Evolutionary conservation across 1,140 invertebrate species (phyloP), one percentile per base, ranked within the genome.

Genomic region (Drosophila tsacasi): DNA sequence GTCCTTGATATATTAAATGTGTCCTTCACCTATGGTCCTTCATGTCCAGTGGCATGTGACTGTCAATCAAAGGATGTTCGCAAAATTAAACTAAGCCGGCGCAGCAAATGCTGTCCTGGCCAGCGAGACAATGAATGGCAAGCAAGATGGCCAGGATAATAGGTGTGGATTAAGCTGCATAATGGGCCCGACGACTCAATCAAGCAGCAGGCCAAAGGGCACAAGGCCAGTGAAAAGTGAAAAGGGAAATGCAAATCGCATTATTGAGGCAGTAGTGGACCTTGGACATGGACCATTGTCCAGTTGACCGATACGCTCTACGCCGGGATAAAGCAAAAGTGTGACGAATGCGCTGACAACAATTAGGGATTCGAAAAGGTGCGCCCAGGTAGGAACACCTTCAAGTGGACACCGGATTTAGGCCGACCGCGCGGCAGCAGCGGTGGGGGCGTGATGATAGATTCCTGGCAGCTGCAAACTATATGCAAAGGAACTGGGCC

Each of bases 261-360:
- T 91, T 91, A 91, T 91, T 86, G 83, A 91, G 73, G 74, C 86
- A 71, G 82, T 30, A 76, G 54, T 76, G 73, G 73, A 73, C 74
- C 49, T 68, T 72, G 76, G 63, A 67, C 63, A 27, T 12, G 25
- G 49, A 40, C 59, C 63, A 67, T 67, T 83, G 79, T 79, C 76
- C 67, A 76, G 74, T 73, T 73, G 83, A 68, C 72, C 30, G 75
- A 77, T 61, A 42, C 47, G 64, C 59, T 55, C 39, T 40, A 30
- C 49, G 40, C 68, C 19, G 74, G 47, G 61, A 46, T 47, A 42
- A 60, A 65, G 79, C 71, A 90, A 90, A 91, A 89, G 86, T 90
- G 86, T 90, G 86, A 91, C 85, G 86, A 90, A 90, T 90, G 76
- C 81, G 79, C 52, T 85, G 85, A 90, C 81, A 90, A 89, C 82